phyloP scores from a whole-genome alignment of 2,113 vertebrate species.

The Sylvia atricapilla region DNA sequence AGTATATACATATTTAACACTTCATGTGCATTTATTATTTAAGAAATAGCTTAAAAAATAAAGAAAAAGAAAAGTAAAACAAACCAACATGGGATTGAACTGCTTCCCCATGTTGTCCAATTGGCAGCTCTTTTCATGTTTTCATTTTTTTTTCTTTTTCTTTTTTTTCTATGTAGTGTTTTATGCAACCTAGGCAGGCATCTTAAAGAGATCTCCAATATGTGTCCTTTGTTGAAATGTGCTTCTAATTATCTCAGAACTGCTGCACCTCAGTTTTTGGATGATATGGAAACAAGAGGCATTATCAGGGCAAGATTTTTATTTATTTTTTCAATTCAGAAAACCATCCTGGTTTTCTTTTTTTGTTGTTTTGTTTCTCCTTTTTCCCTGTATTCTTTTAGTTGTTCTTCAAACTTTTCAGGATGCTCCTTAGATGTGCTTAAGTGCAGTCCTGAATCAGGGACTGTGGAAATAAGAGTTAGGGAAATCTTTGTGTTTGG shows the following conservation, averaged over 20 bases:
- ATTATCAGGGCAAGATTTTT: not conserved
- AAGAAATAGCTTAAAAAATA: conserved; percentile 83
- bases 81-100: conserved; percentile 69
- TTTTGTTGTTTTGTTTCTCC: not conserved
- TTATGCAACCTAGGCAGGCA: conserved; percentile 57
- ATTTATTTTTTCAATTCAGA: not conserved
- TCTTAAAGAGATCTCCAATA: conserved; percentile 63
- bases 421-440: not conserved
- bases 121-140: conserved; percentile 67
- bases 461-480: not conserved
- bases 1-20: conserved; percentile 88
- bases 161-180: conserved; percentile 52
- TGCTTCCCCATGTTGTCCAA: conserved; percentile 71
- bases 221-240: conserved; percentile 72
- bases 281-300: conserved; percentile 46
- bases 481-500: not conserved
- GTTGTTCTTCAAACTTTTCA: not conserved
- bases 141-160: conserved; percentile 17
- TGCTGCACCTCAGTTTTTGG: conserved; percentile 53
- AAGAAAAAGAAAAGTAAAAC: conserved; percentile 73
- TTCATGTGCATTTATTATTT: conserved; percentile 90
- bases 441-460: not conserved
- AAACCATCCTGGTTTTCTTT: not conserved
- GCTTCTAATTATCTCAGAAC: conserved; percentile 75
- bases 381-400: not conserved